Percentiles rank a stretch among this genome's conserved stretches.
Conservation (phyloP, 1,140 invertebrate genomes). For the Camponotus pennsylvanicus region DNA sequence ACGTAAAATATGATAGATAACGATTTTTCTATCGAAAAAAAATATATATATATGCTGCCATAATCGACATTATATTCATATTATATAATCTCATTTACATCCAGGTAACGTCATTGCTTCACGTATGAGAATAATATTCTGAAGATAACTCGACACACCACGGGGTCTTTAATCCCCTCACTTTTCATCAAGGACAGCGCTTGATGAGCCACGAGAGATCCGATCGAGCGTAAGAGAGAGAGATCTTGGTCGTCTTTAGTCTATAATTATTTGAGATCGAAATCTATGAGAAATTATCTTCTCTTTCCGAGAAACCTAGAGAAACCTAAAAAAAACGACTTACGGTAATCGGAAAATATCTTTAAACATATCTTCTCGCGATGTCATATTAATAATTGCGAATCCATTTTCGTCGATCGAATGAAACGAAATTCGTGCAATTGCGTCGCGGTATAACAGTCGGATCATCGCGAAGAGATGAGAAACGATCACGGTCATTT, state of each 20-base stretch:
- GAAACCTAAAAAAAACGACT: too few relatives aligned
- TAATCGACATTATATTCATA: not conserved
- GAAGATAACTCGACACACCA: conserved; percentile 4
- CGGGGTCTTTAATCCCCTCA: conserved; percentile 39
- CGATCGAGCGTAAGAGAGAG: not conserved
- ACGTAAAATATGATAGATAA: not conserved
- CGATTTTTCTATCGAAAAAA: not conserved
- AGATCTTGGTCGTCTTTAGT: not conserved
- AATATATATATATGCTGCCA: not conserved
- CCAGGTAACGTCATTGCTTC: not conserved
- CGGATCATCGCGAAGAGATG: not conserved
- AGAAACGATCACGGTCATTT: too few relatives aligned
- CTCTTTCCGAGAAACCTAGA: not conserved
- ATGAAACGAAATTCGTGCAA: too few relatives aligned
- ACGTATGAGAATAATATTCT: not conserved
- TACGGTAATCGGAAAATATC: too few relatives aligned
- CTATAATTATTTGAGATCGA: not conserved
- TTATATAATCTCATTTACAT: not conserved
- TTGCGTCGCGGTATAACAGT: not conserved
- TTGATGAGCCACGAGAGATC: conserved; percentile 6
- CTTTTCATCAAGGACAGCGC: conserved; percentile 33
- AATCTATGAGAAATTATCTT: not conserved
- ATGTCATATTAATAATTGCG: too few relatives aligned
- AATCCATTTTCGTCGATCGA: too few relatives aligned
- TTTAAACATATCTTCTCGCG: too few relatives aligned